phyloP scores from a whole-genome alignment of 2,888 invertebrate genomes.

The Nephrocerus scutellatus region DNA sequence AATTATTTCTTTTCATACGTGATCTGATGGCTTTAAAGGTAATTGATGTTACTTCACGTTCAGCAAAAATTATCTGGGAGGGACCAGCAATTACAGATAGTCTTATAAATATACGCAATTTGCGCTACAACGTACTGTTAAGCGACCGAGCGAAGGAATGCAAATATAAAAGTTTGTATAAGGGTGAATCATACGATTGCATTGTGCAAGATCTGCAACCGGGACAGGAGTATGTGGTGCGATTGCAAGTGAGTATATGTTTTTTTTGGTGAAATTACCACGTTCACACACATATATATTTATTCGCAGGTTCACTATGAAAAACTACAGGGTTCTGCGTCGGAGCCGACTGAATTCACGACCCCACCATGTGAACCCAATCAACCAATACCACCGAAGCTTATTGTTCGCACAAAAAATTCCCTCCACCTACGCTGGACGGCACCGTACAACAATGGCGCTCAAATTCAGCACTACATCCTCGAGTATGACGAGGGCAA shows the following conservation, averaged over 20 bases:
- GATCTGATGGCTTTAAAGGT: slow-evolving; percentile 51
- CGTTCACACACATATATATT: too few relatives aligned
- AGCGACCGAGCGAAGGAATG: slow-evolving; percentile 72
- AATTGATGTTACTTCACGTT: slow-evolving; percentile 73
- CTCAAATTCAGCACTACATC: slow-evolving; percentile 66
- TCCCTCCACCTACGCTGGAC: slow-evolving; percentile 65
- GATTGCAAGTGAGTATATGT: slow-evolving; percentile 64
- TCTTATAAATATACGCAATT: slow-evolving; percentile 39
- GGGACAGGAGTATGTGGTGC: slow-evolving; percentile 80
- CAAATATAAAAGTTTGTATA: slow-evolving; percentile 78
- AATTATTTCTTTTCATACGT: not conserved
- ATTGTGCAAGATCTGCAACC: slow-evolving; percentile 78
- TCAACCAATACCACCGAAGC: slow-evolving; percentile 65
- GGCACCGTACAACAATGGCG: slow-evolving; percentile 71
- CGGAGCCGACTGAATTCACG: slow-evolving; percentile 70
- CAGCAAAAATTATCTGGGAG: slow-evolving; percentile 79
- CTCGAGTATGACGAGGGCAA: slow-evolving; percentile 72
- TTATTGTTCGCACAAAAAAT: slow-evolving; percentile 64
- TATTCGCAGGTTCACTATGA: slow-evolving; percentile 50
- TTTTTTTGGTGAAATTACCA: not conserved
- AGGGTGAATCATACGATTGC: slow-evolving; percentile 68
- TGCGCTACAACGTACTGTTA: slow-evolving; percentile 74
- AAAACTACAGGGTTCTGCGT: slow-evolving; percentile 65
- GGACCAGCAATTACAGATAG: slow-evolving; percentile 51
- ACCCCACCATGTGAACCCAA: slow-evolving; percentile 80